Conservation (phyloP, 2,797 vertebrate genomes). For the Perodicticus potto region DNA sequence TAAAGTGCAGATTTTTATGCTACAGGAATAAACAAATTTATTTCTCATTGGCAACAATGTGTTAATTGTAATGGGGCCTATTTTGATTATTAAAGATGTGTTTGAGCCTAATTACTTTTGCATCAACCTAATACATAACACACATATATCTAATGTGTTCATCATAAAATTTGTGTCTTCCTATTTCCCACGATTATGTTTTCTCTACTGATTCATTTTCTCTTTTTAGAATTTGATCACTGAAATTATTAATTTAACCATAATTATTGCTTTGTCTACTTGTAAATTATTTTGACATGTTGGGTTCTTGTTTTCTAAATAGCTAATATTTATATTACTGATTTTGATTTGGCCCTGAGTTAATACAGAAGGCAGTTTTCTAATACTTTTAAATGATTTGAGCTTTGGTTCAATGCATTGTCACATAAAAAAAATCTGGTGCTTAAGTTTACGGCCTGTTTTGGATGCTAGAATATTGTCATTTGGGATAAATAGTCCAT, state of each 20-base stretch:
- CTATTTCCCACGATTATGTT: not conserved
- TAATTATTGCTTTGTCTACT: not conserved
- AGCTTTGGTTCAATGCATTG: not conserved
- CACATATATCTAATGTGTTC: not conserved
- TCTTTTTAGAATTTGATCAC: not conserved
- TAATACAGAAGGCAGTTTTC: not conserved
- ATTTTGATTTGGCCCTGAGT: not conserved
- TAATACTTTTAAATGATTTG: not conserved
- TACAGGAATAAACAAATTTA: too few species aligned
- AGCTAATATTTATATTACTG: not conserved
- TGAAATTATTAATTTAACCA: not conserved
- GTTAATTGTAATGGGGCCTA: too few species aligned
- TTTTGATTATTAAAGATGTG: too few species aligned
- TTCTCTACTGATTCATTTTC: not conserved
- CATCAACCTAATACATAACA: too few species aligned
- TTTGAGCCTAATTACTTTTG: too few species aligned
- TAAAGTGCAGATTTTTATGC: too few species aligned
- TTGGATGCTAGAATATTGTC: not conserved
- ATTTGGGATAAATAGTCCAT: not conserved
- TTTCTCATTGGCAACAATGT: too few species aligned
- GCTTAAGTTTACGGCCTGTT: not conserved
- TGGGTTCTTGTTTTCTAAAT: not conserved
- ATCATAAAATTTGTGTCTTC: not conserved
- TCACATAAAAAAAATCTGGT: not conserved
- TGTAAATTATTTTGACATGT: not conserved